These are phyloP conservation scores for Thalassophryne amazonica DNA, from an alignment of 2,797 vertebrate species.

Conservation along the genomic window DNA sequence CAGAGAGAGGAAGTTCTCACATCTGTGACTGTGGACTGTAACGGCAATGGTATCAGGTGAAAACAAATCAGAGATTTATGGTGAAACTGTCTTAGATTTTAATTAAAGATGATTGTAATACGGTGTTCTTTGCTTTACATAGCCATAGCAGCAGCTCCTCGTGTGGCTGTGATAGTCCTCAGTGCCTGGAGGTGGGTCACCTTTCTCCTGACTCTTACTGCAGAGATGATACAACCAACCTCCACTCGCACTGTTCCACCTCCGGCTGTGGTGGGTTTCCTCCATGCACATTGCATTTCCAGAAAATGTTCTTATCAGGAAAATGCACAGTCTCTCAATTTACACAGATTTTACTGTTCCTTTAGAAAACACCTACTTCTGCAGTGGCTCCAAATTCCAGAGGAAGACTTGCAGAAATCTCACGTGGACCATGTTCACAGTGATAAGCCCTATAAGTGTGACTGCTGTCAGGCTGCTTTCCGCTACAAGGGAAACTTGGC, in stretches of 20 bases:
- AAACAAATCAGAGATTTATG: too few relatives aligned
- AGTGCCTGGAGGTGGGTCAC: conserved; percentile 79
- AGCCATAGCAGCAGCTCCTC: conserved; percentile 84
- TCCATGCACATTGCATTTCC: too few relatives aligned
- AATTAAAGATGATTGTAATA: too few relatives aligned
- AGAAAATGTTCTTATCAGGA: too few relatives aligned
- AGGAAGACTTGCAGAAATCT: conserved; percentile 87
- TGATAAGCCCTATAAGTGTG: conserved; percentile 94
- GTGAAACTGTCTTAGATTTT: too few relatives aligned
- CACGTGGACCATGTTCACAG: conserved; percentile 89
- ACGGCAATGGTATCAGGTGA: conserved; percentile 86
- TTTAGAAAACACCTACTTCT: conserved; percentile 86
- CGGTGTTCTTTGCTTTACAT: conserved; percentile 42
- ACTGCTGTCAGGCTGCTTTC: conserved; percentile 92
- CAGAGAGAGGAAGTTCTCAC: conserved; percentile 77
- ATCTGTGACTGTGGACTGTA: conserved; percentile 77
- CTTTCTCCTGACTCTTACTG: conserved; percentile 82
- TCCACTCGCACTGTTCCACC: conserved; percentile 85
- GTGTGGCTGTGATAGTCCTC: conserved; percentile 86
- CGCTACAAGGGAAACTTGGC: conserved; percentile 95
- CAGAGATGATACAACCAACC: conserved; percentile 83
- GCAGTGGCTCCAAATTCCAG: conserved; percentile 89
- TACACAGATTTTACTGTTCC: neutral
- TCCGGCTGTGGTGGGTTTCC: conserved; percentile 83
- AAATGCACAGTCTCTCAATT: too few relatives aligned